phyloP scores from a whole-genome alignment of 2,797 vertebrate species.

The Periophthalmus magnuspinnatus region DNA sequence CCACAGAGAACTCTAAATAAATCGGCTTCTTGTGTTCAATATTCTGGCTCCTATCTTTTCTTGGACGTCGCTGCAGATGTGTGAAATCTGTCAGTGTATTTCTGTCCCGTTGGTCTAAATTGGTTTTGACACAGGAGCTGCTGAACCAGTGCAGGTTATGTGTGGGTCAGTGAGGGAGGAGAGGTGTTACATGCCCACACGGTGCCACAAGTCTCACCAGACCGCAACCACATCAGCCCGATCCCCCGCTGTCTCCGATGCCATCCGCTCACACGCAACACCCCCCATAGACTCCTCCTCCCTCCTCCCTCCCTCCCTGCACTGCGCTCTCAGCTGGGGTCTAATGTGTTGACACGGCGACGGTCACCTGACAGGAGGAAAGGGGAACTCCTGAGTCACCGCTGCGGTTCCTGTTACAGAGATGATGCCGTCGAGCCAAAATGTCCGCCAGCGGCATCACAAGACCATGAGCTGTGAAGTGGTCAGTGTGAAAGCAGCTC shows the following conservation, averaged over 20 bases:
- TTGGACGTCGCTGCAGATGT: background rate
- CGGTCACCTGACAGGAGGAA: conserved; percentile 52
- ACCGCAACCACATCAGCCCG: conserved; percentile 55
- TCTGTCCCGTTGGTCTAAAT: conserved; percentile 15
- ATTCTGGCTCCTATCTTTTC: background rate
- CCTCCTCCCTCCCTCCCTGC: conserved; percentile 6
- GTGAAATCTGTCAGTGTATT: background rate
- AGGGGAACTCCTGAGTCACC: conserved; percentile 54
- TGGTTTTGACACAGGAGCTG: conserved; percentile 35
- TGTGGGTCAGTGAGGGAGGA: conserved; percentile 55
- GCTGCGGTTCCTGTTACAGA: conserved; percentile 47
- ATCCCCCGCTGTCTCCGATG: conserved; percentile 32
- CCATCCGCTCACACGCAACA: conserved; percentile 48
- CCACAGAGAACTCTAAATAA: too few species aligned
- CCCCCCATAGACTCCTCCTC: too few species aligned
- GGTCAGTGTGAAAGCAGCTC: conserved; percentile 43
- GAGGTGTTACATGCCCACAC: conserved; percentile 60
- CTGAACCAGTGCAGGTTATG: conserved; percentile 55
- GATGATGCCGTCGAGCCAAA: conserved; percentile 31
- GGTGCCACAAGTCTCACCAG: conserved; percentile 57
- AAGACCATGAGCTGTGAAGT: conserved; percentile 44
- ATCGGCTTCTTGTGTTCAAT: background rate
- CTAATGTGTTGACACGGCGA: conserved; percentile 46
- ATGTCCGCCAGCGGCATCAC: conserved; percentile 23
- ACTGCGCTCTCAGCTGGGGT: conserved; percentile 17